phyloP scores from a whole-genome alignment of 1,140 invertebrate genomes.

The Lepidurus packardi region DNA sequence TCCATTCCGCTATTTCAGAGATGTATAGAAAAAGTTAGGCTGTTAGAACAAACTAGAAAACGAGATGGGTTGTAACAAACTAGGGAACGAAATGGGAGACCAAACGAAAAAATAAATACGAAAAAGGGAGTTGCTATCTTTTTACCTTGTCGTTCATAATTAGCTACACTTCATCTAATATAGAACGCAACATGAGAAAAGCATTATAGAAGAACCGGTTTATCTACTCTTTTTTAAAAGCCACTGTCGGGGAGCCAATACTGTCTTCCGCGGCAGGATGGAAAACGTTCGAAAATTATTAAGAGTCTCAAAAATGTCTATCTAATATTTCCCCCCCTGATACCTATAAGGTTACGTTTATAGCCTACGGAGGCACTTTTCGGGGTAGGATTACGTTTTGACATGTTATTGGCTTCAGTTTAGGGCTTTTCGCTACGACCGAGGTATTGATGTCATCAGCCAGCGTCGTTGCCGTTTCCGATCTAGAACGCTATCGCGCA shows the following conservation, averaged over 20 bases:
- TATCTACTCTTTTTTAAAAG: background rate
- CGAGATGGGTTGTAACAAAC: background rate
- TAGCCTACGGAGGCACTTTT: background rate
- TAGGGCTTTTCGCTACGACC: background rate
- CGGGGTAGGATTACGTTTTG: background rate
- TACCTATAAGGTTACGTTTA: background rate
- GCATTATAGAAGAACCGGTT: background rate
- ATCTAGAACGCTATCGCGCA: background rate
- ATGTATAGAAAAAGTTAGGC: too few relatives aligned
- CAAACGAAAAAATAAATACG: background rate
- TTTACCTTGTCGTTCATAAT: conserved; percentile 3
- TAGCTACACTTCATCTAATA: background rate
- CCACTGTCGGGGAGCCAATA: background rate
- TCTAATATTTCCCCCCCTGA: background rate
- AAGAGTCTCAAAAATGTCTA: background rate
- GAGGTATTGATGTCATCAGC: background rate
- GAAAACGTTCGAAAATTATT: too few relatives aligned
- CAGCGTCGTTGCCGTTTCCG: background rate
- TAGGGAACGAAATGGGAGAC: background rate
- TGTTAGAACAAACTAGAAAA: too few relatives aligned
- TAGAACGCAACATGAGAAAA: conserved; percentile 1
- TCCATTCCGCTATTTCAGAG: too few relatives aligned
- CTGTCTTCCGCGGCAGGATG: background rate
- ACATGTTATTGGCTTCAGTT: conserved; percentile 22
- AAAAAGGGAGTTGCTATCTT: background rate